These are phyloP conservation scores for Pseudoips prasinana DNA, from an alignment of 2,888 invertebrate species.

Conservation along the genomic window DNA sequence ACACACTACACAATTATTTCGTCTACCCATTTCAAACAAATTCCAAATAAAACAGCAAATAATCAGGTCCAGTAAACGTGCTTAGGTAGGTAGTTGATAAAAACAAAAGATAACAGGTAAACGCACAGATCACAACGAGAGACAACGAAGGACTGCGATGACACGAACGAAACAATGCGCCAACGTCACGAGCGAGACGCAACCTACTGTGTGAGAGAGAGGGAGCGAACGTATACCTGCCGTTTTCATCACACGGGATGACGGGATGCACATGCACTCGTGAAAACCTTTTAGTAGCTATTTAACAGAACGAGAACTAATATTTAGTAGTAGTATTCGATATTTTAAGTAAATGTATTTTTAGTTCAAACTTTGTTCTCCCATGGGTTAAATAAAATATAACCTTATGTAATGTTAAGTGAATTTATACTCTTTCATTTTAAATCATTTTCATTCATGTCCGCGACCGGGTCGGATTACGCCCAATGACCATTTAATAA, in stretches of 20 bases:
- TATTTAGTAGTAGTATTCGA: neutral
- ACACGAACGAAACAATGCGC: constrained; percentile 1
- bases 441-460: neutral
- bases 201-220: constrained; percentile 1
- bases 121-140: constrained; percentile 2
- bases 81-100: neutral
- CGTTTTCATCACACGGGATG: constrained; percentile 1
- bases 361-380: neutral
- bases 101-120: neutral
- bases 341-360: neutral
- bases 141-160: constrained; percentile 4
- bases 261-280: constrained; percentile 2
- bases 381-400: neutral
- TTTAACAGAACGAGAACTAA: neutral
- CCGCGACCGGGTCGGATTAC: constrained; percentile 1
- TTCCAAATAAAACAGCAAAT: constrained; percentile 1
- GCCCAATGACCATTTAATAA: neutral
- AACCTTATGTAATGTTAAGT: neutral
- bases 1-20: constrained; percentile 4
- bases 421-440: neutral
- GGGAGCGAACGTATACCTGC: constrained; percentile 2
- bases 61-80: constrained; percentile 2
- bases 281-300: constrained; percentile 1
- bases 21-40: constrained; percentile 3
- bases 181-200: constrained; percentile 1